These are phyloP conservation scores for Drosophila insularis DNA, from an alignment of 1,140 invertebrate species.

Conservation along the genomic window DNA sequence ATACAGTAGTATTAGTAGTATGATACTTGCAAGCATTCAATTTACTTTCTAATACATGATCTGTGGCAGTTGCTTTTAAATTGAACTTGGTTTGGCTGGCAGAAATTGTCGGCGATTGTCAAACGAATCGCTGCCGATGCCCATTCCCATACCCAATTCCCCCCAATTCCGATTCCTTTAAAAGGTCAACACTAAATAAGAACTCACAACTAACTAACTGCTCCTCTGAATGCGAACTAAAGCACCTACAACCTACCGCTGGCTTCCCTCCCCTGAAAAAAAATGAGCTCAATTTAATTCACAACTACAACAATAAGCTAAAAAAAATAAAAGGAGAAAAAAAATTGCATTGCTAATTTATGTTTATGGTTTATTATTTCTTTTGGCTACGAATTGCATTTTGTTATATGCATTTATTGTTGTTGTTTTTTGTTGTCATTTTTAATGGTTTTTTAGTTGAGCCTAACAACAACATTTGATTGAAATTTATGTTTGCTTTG, in stretches of 20 bases:
- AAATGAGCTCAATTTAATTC: conserved; percentile 53
- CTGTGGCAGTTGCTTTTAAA: conserved; percentile 9
- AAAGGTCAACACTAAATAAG: conserved; percentile 55
- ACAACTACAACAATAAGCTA: conserved; percentile 13
- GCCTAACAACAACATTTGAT: conserved; percentile 48
- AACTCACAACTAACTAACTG: conserved; percentile 9
- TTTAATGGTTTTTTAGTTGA: conserved; percentile 63
- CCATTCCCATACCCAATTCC: neutral
- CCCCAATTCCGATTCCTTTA: conserved; percentile 31
- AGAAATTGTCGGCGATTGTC: conserved; percentile 49
- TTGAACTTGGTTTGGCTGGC: conserved; percentile 34
- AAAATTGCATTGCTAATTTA: conserved; percentile 62
- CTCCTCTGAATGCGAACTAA: neutral
- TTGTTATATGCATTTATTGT: conserved; percentile 55
- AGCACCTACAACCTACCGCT: neutral
- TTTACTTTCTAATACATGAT: conserved; percentile 76
- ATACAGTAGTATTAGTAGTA: neutral
- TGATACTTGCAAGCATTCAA: neutral
- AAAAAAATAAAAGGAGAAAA: neutral
- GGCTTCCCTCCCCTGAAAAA: neutral
- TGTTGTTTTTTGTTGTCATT: conserved; percentile 50
- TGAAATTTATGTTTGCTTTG: conserved; percentile 62
- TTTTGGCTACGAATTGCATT: conserved; percentile 43
- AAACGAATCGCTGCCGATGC: conserved; percentile 34
- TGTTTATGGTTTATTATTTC: conserved; percentile 72